These are phyloP conservation scores for Drosophila obscura DNA, from an alignment of 1,140 invertebrate species.

Conservation along the genomic window DNA sequence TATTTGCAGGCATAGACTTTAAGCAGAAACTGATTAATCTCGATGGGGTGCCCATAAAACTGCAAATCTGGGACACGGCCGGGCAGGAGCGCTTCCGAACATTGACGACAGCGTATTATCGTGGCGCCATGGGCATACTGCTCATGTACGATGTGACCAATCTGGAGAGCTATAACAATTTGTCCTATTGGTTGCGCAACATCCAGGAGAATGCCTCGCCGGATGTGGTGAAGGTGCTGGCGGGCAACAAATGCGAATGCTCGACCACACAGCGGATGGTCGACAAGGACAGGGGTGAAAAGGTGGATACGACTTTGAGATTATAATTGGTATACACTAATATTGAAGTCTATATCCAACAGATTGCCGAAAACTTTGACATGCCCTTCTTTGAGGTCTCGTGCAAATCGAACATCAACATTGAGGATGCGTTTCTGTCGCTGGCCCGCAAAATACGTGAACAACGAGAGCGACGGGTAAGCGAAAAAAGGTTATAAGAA, in stretches of 20 bases:
- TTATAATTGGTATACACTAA: background rate
- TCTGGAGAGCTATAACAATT: conserved; percentile 93
- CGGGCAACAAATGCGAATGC: conserved; percentile 93
- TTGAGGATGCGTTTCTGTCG: conserved; percentile 93
- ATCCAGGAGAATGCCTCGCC: conserved; percentile 95
- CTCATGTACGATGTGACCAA: conserved; percentile 95
- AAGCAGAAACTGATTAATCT: conserved; percentile 95
- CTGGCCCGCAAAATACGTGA: conserved; percentile 92
- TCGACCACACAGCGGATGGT: conserved; percentile 89
- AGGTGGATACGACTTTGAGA: conserved; percentile 85
- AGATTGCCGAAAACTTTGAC: conserved; percentile 95
- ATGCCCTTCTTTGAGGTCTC: conserved; percentile 97
- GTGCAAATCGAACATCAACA: conserved; percentile 95
- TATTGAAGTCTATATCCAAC: conserved; percentile 21
- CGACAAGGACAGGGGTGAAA: conserved; percentile 90
- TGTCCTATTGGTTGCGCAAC: conserved; percentile 94
- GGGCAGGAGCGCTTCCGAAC: conserved; percentile 85
- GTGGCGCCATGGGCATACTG: conserved; percentile 94
- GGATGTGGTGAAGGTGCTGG: conserved; percentile 92
- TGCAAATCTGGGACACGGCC: conserved; percentile 94
- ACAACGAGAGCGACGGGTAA: conserved; percentile 90
- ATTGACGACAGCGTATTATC: conserved; percentile 93
- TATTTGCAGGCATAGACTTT: conserved; percentile 91
- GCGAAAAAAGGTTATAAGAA: conserved; percentile 18
- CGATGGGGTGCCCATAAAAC: conserved; percentile 92